phyloP scores from a whole-genome alignment of 1,140 invertebrate species.

The Achatina immaculata region DNA sequence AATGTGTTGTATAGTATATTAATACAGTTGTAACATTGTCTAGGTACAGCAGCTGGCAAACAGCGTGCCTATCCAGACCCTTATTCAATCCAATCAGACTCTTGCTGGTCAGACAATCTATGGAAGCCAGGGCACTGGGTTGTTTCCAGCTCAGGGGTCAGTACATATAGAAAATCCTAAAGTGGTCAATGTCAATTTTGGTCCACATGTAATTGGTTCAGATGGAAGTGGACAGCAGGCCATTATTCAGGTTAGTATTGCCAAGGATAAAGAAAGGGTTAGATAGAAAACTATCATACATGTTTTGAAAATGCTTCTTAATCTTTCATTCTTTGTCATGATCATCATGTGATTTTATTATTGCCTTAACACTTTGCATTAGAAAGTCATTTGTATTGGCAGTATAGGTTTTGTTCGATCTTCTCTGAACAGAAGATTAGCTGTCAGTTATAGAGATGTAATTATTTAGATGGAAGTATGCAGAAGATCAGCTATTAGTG shows the following conservation, averaged over 20 bases:
- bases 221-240: constrained; percentile 36
- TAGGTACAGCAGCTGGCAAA: constrained; percentile 23
- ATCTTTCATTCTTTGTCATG: not conserved
- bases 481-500: too few species aligned
- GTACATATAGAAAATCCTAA: constrained; percentile 40
- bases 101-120: constrained; percentile 27
- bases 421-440: too few species aligned
- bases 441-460: too few species aligned
- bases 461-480: too few species aligned
- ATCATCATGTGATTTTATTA: not conserved
- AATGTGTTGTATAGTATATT: too few species aligned
- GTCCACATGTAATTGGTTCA: constrained; percentile 26
- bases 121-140: not conserved
- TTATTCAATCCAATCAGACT: constrained; percentile 27
- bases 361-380: too few species aligned
- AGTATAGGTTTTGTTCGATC: too few species aligned
- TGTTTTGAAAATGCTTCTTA: not conserved
- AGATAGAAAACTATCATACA: not conserved
- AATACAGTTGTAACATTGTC: too few species aligned
- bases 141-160: constrained; percentile 32
- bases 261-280: not conserved
- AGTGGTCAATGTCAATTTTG: constrained; percentile 39
- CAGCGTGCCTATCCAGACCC: constrained; percentile 22
- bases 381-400: too few species aligned
- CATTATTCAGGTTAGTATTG: constrained; percentile 26